phyloP scores from a whole-genome alignment of 2,888 invertebrate genomes.

The Scaptomyza parva region DNA sequence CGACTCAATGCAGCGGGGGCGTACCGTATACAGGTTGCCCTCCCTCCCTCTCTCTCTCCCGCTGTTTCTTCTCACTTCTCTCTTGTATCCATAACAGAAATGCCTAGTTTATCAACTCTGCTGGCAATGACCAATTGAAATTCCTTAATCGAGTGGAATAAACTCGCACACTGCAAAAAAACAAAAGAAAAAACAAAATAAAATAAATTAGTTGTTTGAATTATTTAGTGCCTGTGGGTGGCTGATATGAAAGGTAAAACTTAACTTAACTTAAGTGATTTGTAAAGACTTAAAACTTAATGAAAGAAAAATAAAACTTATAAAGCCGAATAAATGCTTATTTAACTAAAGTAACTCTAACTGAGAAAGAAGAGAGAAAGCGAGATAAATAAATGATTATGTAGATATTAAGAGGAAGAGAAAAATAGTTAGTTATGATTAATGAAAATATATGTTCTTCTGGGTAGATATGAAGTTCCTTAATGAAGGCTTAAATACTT shows the following conservation, averaged over 20 bases:
- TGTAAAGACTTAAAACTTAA: too few relatives aligned
- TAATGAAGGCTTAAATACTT: too few relatives aligned
- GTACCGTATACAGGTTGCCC: constrained; percentile 42
- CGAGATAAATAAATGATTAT: too few relatives aligned
- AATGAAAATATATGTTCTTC: too few relatives aligned
- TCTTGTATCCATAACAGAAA: background rate
- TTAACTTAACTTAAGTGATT: too few relatives aligned
- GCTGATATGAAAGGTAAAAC: background rate
- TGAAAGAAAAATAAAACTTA: background rate
- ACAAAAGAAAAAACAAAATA: too few relatives aligned
- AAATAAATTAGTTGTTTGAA: too few relatives aligned
- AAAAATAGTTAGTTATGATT: too few relatives aligned
- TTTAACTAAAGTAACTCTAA: too few relatives aligned
- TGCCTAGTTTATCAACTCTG: constrained; percentile 32
- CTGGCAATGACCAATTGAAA: constrained; percentile 62
- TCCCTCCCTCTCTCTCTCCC: background rate
- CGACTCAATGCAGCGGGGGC: constrained; percentile 55
- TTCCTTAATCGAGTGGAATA: constrained; percentile 69
- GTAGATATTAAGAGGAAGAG: background rate
- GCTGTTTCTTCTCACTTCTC: too few relatives aligned
- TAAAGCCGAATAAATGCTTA: too few relatives aligned
- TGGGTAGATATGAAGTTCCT: too few relatives aligned
- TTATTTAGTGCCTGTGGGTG: background rate
- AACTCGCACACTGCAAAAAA: constrained; percentile 44
- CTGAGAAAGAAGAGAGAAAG: background rate